Percentiles rank a stretch among this genome's conserved stretches.
Evolutionary conservation across 2,113 vertebrate species (phyloP).

Genomic region (Murina feae): DNA sequence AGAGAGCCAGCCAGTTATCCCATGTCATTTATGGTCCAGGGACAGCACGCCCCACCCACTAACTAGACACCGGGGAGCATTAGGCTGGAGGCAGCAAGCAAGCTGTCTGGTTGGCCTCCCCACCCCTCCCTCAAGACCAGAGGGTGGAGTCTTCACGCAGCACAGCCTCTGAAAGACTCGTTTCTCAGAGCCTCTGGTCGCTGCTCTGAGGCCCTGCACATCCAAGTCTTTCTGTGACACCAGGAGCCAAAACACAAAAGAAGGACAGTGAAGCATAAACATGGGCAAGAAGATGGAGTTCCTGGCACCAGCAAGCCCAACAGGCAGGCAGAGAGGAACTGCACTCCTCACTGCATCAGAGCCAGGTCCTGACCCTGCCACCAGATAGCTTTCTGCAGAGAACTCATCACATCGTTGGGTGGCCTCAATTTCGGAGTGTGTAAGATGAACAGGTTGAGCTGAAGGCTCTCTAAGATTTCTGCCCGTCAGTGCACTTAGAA

Average conservation of each 20-base stretch:
- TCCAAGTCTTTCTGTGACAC: background rate
- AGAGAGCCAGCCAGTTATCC: background rate
- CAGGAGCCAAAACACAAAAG: background rate
- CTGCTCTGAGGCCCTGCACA: too few relatives aligned
- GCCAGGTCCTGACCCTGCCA: background rate
- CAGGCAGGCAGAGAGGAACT: background rate
- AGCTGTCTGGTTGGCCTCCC: background rate
- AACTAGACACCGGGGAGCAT: constrained; percentile 4
- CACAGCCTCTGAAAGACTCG: background rate
- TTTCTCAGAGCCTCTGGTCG: background rate
- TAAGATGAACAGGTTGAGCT: background rate
- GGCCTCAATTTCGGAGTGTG: background rate
- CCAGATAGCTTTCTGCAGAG: background rate
- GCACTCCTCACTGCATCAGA: background rate
- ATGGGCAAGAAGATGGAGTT: constrained; percentile 1
- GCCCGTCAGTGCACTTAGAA: background rate
- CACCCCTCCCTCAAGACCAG: constrained; percentile 56
- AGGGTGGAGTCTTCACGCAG: background rate
- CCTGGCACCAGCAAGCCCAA: constrained; percentile 2
- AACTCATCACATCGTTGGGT: too few relatives aligned
- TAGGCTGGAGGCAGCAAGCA: constrained; percentile 50
- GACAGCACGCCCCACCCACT: constrained; percentile 62
- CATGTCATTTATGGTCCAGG: constrained; percentile 34
- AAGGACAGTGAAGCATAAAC: background rate
- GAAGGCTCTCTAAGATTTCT: background rate